These are phyloP conservation scores for Gymnarchus niloticus DNA, from an alignment of 2,113 vertebrate genomes.

Conservation along the genomic window DNA sequence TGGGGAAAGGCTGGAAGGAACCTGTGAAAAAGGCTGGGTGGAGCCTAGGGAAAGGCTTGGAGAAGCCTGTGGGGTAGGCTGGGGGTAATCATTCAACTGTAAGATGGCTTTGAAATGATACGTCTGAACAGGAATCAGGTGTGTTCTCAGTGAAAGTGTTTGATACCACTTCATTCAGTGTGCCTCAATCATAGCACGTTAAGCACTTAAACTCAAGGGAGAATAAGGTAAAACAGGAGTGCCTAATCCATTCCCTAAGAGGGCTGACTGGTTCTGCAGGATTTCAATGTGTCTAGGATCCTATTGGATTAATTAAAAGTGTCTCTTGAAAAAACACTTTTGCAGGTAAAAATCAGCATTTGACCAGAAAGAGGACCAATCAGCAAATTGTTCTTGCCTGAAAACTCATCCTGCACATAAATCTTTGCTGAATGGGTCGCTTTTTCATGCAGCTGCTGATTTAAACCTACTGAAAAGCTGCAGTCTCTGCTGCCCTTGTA, in stretches of 20 bases:
- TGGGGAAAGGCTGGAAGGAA: no score
- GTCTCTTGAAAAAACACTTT: not conserved
- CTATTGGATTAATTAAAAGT: slow-evolving; percentile 2
- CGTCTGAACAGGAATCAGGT: not conserved
- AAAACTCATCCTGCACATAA: not conserved
- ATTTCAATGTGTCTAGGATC: not conserved
- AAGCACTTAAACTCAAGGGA: not conserved
- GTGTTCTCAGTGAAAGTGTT: not conserved
- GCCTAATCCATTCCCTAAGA: not conserved
- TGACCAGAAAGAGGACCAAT: not conserved
- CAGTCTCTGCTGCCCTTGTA: not conserved
- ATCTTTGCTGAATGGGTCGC: not conserved
- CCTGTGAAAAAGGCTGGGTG: no score
- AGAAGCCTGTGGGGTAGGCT: not conserved
- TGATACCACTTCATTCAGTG: not conserved
- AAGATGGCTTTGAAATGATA: not conserved
- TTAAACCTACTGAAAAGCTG: slow-evolving; percentile 1
- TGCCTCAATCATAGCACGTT: not conserved
- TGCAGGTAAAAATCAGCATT: not conserved
- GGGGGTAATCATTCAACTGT: not conserved
- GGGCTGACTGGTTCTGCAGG: not conserved
- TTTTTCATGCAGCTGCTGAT: not conserved
- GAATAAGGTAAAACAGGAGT: not conserved
- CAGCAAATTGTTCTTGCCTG: slow-evolving; percentile 2
- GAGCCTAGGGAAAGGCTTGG: no score